Conservation (phyloP, 2,113 vertebrate genomes). For the Odocoileus hemionus region DNA sequence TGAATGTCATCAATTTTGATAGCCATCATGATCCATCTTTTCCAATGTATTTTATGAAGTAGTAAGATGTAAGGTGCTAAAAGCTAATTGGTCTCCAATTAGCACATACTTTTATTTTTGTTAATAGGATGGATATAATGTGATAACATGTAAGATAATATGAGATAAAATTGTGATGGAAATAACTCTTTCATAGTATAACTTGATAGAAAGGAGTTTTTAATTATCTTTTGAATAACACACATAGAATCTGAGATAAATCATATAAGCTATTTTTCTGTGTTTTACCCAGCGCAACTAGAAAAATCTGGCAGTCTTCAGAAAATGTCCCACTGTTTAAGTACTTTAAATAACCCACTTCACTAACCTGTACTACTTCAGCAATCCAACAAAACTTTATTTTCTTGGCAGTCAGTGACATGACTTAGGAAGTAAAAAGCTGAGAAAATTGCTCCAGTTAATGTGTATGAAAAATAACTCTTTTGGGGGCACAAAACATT, state of each 20-base stretch:
- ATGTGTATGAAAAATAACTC: not conserved
- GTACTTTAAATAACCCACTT: not conserved
- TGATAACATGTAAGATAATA: not conserved
- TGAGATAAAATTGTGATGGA: not conserved
- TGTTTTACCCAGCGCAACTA: not conserved
- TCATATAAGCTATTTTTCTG: not conserved
- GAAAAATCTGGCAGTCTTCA: not conserved
- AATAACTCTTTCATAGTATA: not conserved
- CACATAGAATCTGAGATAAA: not conserved
- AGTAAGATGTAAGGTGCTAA: not conserved
- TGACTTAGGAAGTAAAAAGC: not conserved
- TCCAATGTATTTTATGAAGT: not conserved
- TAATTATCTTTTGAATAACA: not conserved
- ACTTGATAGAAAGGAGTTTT: not conserved
- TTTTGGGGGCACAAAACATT: not conserved
- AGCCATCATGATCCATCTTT: not conserved
- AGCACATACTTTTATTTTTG: not conserved
- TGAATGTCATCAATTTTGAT: not conserved
- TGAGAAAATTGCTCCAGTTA: not conserved
- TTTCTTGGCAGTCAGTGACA: not conserved
- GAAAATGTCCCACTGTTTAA: not conserved
- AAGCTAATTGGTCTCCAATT: not conserved
- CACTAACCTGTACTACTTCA: not conserved
- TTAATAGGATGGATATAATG: not conserved
- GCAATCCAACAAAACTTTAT: not conserved